Percentiles rank a stretch among this genome's conserved stretches.
Conservation (phyloP, 2,888 invertebrate genomes). For the Noctua pronuba region DNA sequence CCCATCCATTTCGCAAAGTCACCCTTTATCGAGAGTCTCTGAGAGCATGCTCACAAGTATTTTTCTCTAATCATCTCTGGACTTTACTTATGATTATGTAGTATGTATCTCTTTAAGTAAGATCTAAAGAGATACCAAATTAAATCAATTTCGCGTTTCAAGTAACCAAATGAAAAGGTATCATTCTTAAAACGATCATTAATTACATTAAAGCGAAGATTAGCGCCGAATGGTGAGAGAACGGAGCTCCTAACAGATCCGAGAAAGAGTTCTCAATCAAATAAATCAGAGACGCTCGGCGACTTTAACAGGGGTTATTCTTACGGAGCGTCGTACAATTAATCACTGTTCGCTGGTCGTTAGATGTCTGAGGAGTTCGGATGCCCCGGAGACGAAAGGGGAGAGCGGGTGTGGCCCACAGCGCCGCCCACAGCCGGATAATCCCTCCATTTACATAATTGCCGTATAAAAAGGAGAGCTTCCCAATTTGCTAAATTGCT, state of each 20-base stretch:
- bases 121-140: neutral
- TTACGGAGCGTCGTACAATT: slow-evolving; percentile 76
- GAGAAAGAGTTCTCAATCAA: slow-evolving; percentile 83
- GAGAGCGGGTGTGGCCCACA: slow-evolving; percentile 84
- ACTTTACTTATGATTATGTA: neutral
- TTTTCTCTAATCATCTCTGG: neutral
- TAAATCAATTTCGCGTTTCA: slow-evolving; percentile 2
- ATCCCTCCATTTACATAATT: slow-evolving; percentile 91
- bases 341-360: slow-evolving; percentile 87
- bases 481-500: slow-evolving; percentile 91
- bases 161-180: slow-evolving; percentile 36
- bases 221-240: slow-evolving; percentile 68
- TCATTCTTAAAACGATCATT: slow-evolving; percentile 60
- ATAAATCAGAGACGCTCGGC: slow-evolving; percentile 82
- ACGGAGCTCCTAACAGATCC: slow-evolving; percentile 79
- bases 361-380: slow-evolving; percentile 82
- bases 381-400: slow-evolving; percentile 84
- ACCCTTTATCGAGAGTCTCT: neutral
- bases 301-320: slow-evolving; percentile 76
- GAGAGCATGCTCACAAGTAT: neutral
- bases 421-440: slow-evolving; percentile 88
- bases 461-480: slow-evolving; percentile 90
- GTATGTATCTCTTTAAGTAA: neutral
- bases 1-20: neutral
- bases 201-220: slow-evolving; percentile 67